Percentiles rank a stretch among this genome's conserved stretches.
These are phyloP conservation scores for Hipparchia sbordonii DNA, from an alignment of 2,888 invertebrate genomes.

Conservation along the genomic window DNA sequence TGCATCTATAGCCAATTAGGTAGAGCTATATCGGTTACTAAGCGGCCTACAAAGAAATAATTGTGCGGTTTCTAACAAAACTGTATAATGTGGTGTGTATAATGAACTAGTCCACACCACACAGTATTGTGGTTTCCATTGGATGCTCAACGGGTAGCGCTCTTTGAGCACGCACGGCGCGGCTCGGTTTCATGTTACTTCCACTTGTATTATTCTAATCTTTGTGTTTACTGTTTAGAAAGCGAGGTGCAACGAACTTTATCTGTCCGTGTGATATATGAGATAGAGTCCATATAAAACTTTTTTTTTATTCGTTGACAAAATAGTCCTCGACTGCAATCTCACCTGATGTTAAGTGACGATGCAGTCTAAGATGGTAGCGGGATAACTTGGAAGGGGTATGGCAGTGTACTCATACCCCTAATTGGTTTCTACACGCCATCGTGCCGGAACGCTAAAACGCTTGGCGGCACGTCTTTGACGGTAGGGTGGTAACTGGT, in stretches of 20 bases:
- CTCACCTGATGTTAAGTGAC: too few relatives aligned
- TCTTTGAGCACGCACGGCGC: conserved; percentile 32
- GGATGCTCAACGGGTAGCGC: conserved; percentile 31
- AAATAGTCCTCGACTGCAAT: too few relatives aligned
- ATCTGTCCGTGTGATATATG: conserved; percentile 21
- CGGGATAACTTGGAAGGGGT: too few relatives aligned
- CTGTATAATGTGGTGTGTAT: conserved; percentile 6
- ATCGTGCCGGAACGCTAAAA: too few relatives aligned
- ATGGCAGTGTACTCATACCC: too few relatives aligned
- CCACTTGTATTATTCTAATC: conserved; percentile 40
- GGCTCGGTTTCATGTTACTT: conserved; percentile 37
- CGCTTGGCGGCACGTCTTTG: neutral
- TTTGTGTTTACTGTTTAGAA: conserved; percentile 29
- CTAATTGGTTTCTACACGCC: too few relatives aligned
- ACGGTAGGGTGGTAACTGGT: too few relatives aligned
- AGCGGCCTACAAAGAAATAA: neutral
- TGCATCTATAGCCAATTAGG: too few relatives aligned
- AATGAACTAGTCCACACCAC: conserved; percentile 34
- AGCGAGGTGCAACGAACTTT: conserved; percentile 36
- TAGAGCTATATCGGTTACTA: neutral
- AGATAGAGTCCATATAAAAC: neutral
- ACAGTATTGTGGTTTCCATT: conserved; percentile 39
- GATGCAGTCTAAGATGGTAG: too few relatives aligned
- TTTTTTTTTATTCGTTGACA: too few relatives aligned
- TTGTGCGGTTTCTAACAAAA: neutral